Evolutionary conservation across 1,140 invertebrate genomes (phyloP).

Genomic region (Brachionus plicatilis): DNA sequence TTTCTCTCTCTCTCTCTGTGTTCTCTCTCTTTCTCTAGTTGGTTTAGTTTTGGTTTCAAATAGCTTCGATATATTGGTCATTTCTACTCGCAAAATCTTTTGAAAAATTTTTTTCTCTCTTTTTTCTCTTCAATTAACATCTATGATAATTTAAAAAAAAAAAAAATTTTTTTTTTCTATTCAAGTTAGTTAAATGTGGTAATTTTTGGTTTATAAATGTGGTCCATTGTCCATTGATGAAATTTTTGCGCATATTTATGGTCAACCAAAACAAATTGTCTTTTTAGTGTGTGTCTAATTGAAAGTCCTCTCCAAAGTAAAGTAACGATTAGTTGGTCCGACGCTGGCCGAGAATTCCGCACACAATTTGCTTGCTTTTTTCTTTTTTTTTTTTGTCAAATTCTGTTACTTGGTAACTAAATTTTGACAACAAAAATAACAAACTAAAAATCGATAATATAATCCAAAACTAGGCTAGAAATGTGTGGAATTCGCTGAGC

Average conservation of each 20-base stretch:
- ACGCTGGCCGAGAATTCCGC: background rate
- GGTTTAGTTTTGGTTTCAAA: background rate
- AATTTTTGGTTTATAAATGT: constrained; percentile 34
- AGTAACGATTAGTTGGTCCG: background rate
- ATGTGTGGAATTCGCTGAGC: constrained; percentile 10
- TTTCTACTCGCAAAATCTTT: background rate
- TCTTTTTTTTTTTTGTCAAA: background rate
- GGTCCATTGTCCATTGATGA: constrained; percentile 26
- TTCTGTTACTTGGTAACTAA: background rate
- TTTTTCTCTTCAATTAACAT: background rate
- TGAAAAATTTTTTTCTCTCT: background rate
- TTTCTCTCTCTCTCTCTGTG: background rate
- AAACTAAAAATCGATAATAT: constrained; percentile 21
- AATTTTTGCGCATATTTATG: background rate
- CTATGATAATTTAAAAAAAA: background rate
- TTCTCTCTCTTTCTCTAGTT: background rate
- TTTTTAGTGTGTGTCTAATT: background rate
- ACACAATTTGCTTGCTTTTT: background rate
- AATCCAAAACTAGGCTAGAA: constrained; percentile 28
- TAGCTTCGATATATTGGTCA: constrained; percentile 16
- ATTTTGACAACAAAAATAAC: background rate
- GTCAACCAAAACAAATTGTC: background rate
- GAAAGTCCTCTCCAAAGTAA: background rate
- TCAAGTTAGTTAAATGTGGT: constrained; percentile 37
- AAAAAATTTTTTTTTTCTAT: background rate